phyloP scores from a whole-genome alignment of 2,888 invertebrate genomes.

The Trimorus sp. region DNA sequence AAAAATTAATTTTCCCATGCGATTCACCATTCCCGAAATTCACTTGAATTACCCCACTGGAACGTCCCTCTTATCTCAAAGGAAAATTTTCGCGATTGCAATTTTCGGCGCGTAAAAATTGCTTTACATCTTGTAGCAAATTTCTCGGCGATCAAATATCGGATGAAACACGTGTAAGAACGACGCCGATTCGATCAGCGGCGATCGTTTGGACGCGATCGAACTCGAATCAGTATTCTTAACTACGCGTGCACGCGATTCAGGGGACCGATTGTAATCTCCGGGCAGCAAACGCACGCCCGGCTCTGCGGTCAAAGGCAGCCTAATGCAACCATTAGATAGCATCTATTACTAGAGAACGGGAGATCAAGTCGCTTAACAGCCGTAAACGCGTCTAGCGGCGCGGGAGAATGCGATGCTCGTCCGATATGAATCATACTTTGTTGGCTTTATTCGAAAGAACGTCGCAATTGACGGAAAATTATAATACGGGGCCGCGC shows the following conservation, averaged over 20 bases:
- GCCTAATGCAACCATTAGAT: slow-evolving; percentile 60
- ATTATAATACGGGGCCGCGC: slow-evolving; percentile 54
- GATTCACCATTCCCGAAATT: too few relatives aligned
- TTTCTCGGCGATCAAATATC: too few relatives aligned
- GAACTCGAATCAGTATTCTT: slow-evolving; percentile 51
- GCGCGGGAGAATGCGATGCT: slow-evolving; percentile 52
- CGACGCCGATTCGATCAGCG: slow-evolving; percentile 7
- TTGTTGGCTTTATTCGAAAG: slow-evolving; percentile 60
- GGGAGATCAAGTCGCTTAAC: slow-evolving; percentile 62
- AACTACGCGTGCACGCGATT: slow-evolving; percentile 30
- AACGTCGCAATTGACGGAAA: slow-evolving; percentile 47
- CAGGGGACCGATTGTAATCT: slow-evolving; percentile 52
- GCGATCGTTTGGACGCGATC: slow-evolving; percentile 36
- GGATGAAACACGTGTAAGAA: slow-evolving; percentile 12
- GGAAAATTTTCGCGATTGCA: too few relatives aligned
- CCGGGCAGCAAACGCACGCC: slow-evolving; percentile 52
- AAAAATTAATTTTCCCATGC: too few relatives aligned
- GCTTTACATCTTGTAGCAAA: too few relatives aligned
- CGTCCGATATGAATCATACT: slow-evolving; percentile 59
- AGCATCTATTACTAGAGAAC: slow-evolving; percentile 59
- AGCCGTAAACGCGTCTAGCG: slow-evolving; percentile 53
- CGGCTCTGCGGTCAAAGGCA: slow-evolving; percentile 61
- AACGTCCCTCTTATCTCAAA: too few relatives aligned
- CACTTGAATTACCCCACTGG: too few relatives aligned
- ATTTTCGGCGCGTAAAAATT: too few relatives aligned